Evolutionary conservation across 2,797 vertebrate species (phyloP).

Genomic region (Sternotherus odoratus): DNA sequence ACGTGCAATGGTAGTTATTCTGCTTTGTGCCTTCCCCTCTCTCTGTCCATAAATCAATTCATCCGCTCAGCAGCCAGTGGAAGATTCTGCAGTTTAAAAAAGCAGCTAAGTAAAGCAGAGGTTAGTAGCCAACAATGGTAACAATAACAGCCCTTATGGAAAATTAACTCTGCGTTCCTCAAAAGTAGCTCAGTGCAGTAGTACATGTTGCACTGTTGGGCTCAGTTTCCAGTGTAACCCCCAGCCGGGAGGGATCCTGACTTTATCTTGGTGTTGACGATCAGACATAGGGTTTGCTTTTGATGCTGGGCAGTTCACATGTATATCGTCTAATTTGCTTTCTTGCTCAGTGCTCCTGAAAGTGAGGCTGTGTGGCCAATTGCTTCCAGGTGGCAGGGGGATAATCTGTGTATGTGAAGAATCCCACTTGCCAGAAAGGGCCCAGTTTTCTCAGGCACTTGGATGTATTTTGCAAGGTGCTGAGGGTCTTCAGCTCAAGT

Average conservation of each 20-base stretch:
- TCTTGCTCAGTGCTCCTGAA: background rate
- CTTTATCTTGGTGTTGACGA: background rate
- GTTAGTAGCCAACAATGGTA: background rate
- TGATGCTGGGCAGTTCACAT: accelerated
- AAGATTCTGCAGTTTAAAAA: background rate
- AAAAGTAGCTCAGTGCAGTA: background rate
- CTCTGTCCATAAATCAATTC: background rate
- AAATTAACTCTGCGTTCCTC: background rate
- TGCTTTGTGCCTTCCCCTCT: background rate
- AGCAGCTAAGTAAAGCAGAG: background rate
- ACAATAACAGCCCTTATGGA: background rate
- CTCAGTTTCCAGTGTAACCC: background rate
- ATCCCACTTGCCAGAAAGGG: background rate
- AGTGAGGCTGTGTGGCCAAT: background rate
- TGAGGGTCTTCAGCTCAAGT: background rate
- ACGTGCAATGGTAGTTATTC: background rate
- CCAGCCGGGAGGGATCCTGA: background rate
- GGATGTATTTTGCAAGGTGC: accelerated
- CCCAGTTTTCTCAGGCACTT: background rate
- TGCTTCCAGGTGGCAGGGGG: accelerated
- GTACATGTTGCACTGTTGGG: background rate
- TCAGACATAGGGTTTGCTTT: background rate
- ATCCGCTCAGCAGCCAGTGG: background rate
- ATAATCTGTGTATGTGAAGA: background rate
- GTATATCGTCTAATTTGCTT: background rate